Evolutionary conservation across 2,113 vertebrate genomes (phyloP).

Genomic region (Baryphthengus martii): DNA sequence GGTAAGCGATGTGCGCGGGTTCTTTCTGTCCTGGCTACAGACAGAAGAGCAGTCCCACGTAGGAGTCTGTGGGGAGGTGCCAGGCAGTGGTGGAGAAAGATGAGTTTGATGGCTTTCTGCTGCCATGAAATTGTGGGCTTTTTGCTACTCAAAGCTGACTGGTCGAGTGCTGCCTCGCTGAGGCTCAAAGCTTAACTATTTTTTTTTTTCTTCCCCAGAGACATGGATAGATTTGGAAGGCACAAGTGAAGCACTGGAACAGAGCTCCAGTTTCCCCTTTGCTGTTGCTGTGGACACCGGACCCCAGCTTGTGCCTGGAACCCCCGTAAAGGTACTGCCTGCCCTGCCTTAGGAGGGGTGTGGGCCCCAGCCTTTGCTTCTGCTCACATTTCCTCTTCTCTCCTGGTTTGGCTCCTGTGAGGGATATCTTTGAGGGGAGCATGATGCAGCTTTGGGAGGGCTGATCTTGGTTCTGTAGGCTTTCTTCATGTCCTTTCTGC

Average conservation of each 20-base stretch:
- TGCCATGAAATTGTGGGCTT: neutral
- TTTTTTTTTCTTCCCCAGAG: neutral
- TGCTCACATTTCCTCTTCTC: neutral
- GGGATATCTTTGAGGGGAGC: neutral
- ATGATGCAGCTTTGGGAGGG: neutral
- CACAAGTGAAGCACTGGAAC: neutral
- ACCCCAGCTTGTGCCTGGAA: neutral
- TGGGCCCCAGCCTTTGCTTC: neutral
- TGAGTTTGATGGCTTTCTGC: neutral
- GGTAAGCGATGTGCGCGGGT: slow-evolving; percentile 53
- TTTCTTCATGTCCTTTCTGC: neutral
- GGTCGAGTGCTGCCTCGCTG: neutral
- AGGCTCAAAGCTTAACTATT: no score
- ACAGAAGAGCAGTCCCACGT: neutral
- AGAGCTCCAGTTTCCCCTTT: neutral
- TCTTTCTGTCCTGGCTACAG: no score
- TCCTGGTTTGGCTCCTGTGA: neutral
- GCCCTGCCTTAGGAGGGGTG: neutral
- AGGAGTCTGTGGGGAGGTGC: neutral
- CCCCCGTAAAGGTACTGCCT: neutral
- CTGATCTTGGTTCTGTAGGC: neutral
- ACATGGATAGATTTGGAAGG: neutral
- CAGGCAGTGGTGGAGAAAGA: neutral
- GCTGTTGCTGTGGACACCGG: neutral
- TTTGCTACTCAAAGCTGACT: neutral